Conservation (phyloP, 2,113 vertebrate genomes). For the Phylloscopus trochiloides region DNA sequence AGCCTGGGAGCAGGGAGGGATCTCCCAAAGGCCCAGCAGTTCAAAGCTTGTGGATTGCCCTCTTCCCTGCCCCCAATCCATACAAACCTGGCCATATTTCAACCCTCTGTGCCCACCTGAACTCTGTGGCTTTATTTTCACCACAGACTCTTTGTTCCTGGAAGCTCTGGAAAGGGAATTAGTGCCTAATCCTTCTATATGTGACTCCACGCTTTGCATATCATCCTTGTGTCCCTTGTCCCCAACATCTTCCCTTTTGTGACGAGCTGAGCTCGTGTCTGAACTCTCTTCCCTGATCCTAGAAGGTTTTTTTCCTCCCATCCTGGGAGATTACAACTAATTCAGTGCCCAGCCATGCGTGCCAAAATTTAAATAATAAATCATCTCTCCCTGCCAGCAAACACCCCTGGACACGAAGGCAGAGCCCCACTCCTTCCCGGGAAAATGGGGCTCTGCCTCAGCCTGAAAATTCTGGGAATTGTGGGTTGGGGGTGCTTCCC, state of each 20-base stretch:
- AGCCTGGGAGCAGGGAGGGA: neutral
- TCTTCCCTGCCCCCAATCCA: neutral
- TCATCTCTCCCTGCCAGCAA: neutral
- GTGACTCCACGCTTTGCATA: neutral
- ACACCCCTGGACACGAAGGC: neutral
- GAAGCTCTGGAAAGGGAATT: neutral
- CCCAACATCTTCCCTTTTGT: neutral
- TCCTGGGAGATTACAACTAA: conserved; percentile 13
- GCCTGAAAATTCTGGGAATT: neutral
- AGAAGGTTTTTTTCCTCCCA: neutral
- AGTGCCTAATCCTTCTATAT: neutral
- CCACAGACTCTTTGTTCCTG: neutral
- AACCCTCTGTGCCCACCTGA: neutral
- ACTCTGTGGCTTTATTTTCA: neutral
- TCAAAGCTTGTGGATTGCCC: neutral
- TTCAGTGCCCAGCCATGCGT: neutral
- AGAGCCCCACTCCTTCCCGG: neutral
- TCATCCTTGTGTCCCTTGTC: neutral
- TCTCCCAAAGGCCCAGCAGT: neutral
- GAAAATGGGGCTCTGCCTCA: neutral
- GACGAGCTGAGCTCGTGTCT: neutral
- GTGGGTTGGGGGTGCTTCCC: neutral
- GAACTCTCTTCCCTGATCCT: neutral
- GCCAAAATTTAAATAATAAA: conserved; percentile 59
- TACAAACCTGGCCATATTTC: neutral